Percentiles rank a stretch among this genome's conserved stretches.
phyloP scores from a whole-genome alignment of 2,113 vertebrate species.

The Pampusana beccarii region DNA sequence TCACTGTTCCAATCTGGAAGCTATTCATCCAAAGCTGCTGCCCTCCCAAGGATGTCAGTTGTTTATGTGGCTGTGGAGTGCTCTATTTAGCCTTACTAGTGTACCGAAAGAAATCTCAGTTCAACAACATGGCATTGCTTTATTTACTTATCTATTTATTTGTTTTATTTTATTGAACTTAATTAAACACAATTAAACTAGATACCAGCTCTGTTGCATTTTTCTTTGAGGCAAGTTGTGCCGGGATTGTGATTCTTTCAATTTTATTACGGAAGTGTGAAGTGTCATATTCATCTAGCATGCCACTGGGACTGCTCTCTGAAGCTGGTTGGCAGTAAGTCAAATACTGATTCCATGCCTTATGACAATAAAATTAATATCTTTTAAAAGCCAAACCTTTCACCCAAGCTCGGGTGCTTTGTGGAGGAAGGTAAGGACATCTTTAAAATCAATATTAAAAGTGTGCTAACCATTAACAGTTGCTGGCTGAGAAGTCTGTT shows the following conservation, averaged over 20 bases:
- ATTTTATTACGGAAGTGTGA: background rate
- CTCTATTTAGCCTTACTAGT: background rate
- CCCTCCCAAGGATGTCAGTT: background rate
- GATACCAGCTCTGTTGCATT: background rate
- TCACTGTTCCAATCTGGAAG: background rate
- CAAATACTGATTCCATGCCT: background rate
- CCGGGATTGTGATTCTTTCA: background rate
- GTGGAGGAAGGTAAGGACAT: background rate
- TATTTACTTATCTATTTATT: background rate
- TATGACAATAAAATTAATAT: background rate
- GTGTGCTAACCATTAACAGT: background rate
- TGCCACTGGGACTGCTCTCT: background rate
- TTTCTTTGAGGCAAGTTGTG: background rate
- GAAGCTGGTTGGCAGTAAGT: background rate
- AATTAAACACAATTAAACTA: background rate
- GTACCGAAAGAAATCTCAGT: background rate
- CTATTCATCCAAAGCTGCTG: background rate
- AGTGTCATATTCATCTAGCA: background rate
- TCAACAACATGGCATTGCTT: background rate
- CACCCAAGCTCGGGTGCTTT: background rate
- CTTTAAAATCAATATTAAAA: background rate
- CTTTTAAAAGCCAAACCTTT: background rate
- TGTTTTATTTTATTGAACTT: background rate
- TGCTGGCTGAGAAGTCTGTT: background rate
- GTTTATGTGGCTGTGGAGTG: background rate